Base-by-base conservation (phyloP, 2,113 vertebrate genomes). In the Trichomycterus rosablanca region DNA sequence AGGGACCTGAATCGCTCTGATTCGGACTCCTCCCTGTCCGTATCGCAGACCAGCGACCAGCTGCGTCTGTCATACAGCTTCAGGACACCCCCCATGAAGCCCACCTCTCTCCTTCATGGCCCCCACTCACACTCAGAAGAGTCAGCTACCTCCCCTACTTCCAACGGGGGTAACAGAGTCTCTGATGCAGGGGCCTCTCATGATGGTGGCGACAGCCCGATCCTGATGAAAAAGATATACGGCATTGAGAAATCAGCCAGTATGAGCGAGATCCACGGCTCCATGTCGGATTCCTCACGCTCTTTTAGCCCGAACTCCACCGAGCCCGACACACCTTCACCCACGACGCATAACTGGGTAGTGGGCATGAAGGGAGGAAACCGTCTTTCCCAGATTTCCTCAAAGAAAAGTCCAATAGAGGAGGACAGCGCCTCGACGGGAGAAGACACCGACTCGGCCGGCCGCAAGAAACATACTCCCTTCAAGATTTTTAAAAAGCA, bases 401-500 rank as follows among this genome's bases (percentile, higher is more conserved):
- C 83, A 67, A 97, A 96, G 89, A 97, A 95, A 84, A 90, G 82
- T 14, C 86, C 86, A 0, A 77, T 87, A 68, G 95, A 97, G 72
- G 95, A 97, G 68, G 95, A 97, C 90, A 92, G 92, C 53, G 88
- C 85, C 73, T 89, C 92, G 52, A 91, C 90, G 0, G 92, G 93
- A 0, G 95, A 98, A 71, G 94, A 98, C 73, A 93, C 91, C 22
- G 95, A 98, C 78, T 89, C 88, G 9, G 89, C 89, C 71, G 89
- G 88, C 81, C 91, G 91, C 84, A 98, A 96, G 84, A 98, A 97
- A 83, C 92, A 94, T 81, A 90, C 92, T 74, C 24, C 56, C 3
- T 92, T 97, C 74, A 97, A 97, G 90, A 93, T 98, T 78, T 98
- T 98, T 82, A 98, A 97, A 87, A 98, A 97, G 71, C 93, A 93